phyloP scores from a whole-genome alignment of 2,888 invertebrate genomes.

The Cantharis lateralis region DNA sequence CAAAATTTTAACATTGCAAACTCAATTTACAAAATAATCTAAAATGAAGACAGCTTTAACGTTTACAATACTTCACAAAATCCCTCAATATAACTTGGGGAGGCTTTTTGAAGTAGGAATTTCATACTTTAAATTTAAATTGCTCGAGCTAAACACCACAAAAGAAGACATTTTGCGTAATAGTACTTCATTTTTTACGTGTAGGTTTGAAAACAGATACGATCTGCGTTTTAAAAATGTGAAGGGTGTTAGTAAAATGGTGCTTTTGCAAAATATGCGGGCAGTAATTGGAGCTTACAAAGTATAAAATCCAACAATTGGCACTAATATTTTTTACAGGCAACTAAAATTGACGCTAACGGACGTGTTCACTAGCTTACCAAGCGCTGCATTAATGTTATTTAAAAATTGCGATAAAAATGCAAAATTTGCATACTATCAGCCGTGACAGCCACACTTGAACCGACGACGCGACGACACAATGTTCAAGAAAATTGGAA shows the following conservation, averaged over 20 bases:
- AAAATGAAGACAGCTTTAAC: conserved; percentile 3
- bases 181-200: conserved; percentile 26
- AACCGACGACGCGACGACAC: not conserved
- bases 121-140: conserved; percentile 28
- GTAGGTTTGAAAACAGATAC: conserved; percentile 19
- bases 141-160: conserved; percentile 25
- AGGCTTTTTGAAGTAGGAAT: conserved; percentile 18
- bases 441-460: not conserved
- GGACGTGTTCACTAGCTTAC: conserved; percentile 13
- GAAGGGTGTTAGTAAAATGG: conserved; percentile 10
- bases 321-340: conserved; percentile 15
- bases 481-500: not conserved
- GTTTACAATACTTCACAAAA: conserved; percentile 19
- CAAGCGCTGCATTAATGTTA: conserved; percentile 13
- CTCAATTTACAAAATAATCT: conserved; percentile 17
- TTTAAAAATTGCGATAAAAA: conserved; percentile 16
- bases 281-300: conserved; percentile 20
- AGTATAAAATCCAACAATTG: conserved; percentile 11
- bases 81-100: conserved; percentile 19
- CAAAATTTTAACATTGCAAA: conserved; percentile 8
- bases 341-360: conserved; percentile 21
- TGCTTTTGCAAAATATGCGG: conserved; percentile 16
- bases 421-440: conserved; percentile 18
- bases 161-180: conserved; percentile 26
- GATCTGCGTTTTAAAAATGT: conserved; percentile 11